Base-by-base conservation (phyloP, 1,140 invertebrate genomes). In the Musca vetustissima region DNA sequence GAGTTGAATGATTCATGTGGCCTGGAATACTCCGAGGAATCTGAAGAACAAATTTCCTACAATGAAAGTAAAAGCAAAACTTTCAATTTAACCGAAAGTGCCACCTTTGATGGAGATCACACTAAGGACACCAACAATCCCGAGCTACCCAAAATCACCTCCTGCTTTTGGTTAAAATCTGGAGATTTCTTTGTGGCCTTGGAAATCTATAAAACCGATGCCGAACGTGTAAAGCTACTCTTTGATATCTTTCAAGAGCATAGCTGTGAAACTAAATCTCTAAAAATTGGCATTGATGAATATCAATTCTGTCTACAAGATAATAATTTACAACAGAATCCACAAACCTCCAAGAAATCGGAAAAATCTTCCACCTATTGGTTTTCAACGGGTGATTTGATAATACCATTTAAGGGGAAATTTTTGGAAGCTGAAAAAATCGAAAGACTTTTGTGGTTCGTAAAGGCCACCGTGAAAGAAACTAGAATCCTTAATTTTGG, bases 221-320 rank as follows among this genome's bases (percentile, higher is more conserved):
- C 71, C 1, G 77, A 77, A 2, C 72, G 77, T 3, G 24, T 81
- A 28, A 72, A 75, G 14, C 53, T 79, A 28, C 70, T 80, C 1
- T 76, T 75, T 24, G 75, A 80, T 15, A 81, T 80, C 48, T 81
- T 81, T 11, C 74, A 72, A 0, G 77, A 81, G 19, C 80, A 79
- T 50, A 75, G 71, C 25, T 75, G 72, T 70, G 77, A 81, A 24
- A 72, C 76, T 1, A 67, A 69, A 1, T 74, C 76, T 15, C 50
- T 80, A 11, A 72, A 77, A 36, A 80, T 80, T 36, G 79, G 78
- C 70, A 81, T 81, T 22, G 79, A 81, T 61, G 75, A 70, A 2
- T 71, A 79, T 28, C 77, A 80, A 67, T 80, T 76, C 24, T 64
- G 57, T 1, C 17, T 57, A 7, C 65, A 69, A 21, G 11, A 17